Conservation (phyloP, 2,113 vertebrate genomes). For the Bombycilla garrulus region DNA sequence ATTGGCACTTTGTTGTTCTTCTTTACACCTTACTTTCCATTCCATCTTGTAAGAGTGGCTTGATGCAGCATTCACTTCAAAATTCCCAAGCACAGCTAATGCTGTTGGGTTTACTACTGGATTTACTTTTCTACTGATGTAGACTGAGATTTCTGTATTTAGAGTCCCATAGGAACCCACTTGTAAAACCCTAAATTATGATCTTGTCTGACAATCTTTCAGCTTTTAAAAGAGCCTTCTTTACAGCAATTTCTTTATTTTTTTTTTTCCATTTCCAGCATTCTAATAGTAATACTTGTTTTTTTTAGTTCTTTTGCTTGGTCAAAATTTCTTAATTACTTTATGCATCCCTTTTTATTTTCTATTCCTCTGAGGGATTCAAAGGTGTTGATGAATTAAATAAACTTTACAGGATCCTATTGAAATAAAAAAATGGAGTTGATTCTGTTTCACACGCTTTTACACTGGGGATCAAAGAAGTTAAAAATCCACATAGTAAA, state of each 20-base stretch:
- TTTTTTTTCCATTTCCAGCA: background rate
- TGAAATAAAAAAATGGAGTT: background rate
- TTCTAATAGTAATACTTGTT: background rate
- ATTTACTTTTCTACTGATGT: background rate
- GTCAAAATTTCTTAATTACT: background rate
- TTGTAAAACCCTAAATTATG: background rate
- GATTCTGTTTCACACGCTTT: background rate
- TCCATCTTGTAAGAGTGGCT: background rate
- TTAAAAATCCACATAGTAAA: background rate
- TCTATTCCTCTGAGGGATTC: background rate
- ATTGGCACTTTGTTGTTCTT: background rate
- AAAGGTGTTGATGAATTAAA: background rate
- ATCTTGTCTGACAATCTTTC: background rate
- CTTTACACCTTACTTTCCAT: background rate
- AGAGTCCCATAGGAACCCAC: background rate
- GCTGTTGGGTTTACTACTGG: background rate
- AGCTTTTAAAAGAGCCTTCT: background rate
- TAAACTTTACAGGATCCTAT: background rate
- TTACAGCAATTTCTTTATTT: background rate
- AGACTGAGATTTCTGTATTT: background rate
- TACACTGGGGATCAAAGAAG: background rate
- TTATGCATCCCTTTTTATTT: background rate
- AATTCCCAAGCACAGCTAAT: background rate
- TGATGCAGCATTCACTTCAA: background rate
- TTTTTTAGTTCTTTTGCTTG: background rate